Base-by-base conservation (phyloP, 2,888 invertebrate species). In the Tridacna gigas region DNA sequence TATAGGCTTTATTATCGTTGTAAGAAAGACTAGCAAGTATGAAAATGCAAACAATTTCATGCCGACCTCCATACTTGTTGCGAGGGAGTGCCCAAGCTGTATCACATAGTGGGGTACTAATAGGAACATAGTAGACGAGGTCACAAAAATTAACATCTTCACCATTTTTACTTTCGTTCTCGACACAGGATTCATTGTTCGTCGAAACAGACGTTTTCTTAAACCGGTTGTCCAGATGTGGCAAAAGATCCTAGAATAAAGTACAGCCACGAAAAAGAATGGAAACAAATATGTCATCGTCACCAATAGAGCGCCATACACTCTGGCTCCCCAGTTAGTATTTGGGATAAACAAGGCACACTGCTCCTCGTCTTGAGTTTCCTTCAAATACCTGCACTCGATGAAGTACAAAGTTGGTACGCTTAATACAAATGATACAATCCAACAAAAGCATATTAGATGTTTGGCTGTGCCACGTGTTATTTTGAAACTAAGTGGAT, bases 401-500 rank as follows among this genome's bases (percentile, higher is more conserved):
- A 90, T 93, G 75, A 94, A 91, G 86, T 92, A 92, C 48, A 94
- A 76, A 37, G 88, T 86, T n/a, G 91, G 89, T 13, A 87, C 75
- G 48, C 92, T 91, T 7, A 91, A 67, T 0, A 91, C 48, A 3
- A 86, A 80, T 0, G 93, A 83, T 11, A 89, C 22, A 0, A 89
- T 9, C 91, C 93, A 93, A 45, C 91, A 91, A 9, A 79, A 77
- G 0, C 86, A 45, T 20, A 94, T 92, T 90, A 94, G 91, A 73
- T 90, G 89, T 83, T 93, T 93, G 47, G 94, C 93, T 4, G 92
- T 92, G 13, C 89, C 89, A 9, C 94, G 86, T 0, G 93, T 94
- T 37, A 94, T 91, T 83, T 93, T 94, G 86, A 94, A 94, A 84
- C 93, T 94, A 37, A 94, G 89, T 0, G 94, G 94, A 80, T 94